Percentiles rank a stretch among this genome's conserved stretches.
Conservation (phyloP, 2,797 vertebrate genomes). For the Acanthurus lineatus region DNA sequence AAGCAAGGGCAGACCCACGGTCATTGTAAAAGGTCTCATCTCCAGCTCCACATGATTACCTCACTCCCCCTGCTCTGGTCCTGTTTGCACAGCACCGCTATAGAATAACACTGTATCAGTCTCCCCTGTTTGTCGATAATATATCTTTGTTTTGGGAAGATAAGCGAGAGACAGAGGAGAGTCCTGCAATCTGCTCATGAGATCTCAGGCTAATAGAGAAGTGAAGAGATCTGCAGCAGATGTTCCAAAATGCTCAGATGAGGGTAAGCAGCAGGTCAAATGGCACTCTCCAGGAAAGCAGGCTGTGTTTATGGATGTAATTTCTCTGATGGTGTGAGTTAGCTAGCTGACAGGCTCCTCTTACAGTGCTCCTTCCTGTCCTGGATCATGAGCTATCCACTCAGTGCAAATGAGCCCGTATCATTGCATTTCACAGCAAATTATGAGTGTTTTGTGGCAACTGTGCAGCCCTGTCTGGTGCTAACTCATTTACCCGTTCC, state of each 20-base stretch:
- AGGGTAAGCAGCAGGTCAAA: slow-evolving; percentile 62
- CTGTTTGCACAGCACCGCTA: slow-evolving; percentile 55
- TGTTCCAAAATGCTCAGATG: slow-evolving; percentile 53
- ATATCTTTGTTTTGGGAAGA: slow-evolving; percentile 73
- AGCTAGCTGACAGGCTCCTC: slow-evolving; percentile 46
- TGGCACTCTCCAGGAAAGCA: slow-evolving; percentile 56
- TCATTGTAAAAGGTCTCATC: slow-evolving; percentile 36
- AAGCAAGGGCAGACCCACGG: slow-evolving; percentile 28
- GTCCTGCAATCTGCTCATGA: slow-evolving; percentile 44
- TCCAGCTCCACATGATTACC: slow-evolving; percentile 37
- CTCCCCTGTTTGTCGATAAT: slow-evolving; percentile 60
- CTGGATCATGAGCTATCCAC: slow-evolving; percentile 30
- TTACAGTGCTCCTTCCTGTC: slow-evolving; percentile 42
- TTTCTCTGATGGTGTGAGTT: slow-evolving; percentile 59
- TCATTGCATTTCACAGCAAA: slow-evolving; percentile 53
- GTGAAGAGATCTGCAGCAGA: slow-evolving; percentile 65
- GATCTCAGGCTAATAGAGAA: slow-evolving; percentile 68
- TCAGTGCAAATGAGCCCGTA: slow-evolving; percentile 42
- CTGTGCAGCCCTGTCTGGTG: slow-evolving; percentile 14
- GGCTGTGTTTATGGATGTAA: slow-evolving; percentile 61
- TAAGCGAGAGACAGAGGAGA: slow-evolving; percentile 36
- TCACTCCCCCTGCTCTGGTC: slow-evolving; percentile 13
- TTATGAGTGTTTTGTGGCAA: slow-evolving; percentile 49
- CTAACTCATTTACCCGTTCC: slow-evolving; percentile 38
- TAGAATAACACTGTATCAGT: slow-evolving; percentile 57